Percentiles rank a stretch among this genome's conserved stretches.
Conservation (phyloP, 2,113 vertebrate genomes). For the Petrocephalus zakoni region DNA sequence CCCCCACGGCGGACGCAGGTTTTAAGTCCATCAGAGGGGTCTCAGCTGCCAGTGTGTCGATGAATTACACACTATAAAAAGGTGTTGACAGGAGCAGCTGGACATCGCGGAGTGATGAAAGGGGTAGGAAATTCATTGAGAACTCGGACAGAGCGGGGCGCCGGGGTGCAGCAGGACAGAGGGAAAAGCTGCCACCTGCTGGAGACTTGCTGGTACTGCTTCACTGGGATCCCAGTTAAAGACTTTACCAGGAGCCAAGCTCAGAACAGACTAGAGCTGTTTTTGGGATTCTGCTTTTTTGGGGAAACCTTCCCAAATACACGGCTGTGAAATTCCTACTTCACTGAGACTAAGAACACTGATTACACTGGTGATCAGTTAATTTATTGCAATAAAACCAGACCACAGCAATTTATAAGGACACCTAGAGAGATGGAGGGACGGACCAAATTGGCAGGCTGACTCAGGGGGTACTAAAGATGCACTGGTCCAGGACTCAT, state of each 20-base stretch:
- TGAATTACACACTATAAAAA: conserved; percentile 89
- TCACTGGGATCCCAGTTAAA: conserved; percentile 9
- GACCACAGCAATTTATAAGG: neutral
- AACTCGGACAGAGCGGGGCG: conserved; percentile 70
- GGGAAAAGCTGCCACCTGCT: conserved; percentile 49
- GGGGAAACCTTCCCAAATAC: neutral
- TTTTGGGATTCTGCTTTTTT: neutral
- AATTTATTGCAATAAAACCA: neutral
- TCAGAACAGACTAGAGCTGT: conserved; percentile 2
- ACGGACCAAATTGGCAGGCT: neutral
- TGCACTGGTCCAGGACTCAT: neutral
- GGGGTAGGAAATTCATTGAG: conserved; percentile 83
- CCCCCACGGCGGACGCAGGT: conserved; percentile 70
- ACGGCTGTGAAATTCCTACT: neutral
- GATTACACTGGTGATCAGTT: neutral
- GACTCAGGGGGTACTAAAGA: neutral
- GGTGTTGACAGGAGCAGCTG: conserved; percentile 99
- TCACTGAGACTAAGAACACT: neutral
- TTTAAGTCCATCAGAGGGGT: conserved; percentile 82
- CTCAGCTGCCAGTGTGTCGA: conserved; percentile 87
- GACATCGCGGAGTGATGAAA: conserved; percentile 87
- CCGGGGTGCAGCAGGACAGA: conserved; percentile 41
- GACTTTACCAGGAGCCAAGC: neutral
- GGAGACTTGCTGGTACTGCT: conserved; percentile 50
- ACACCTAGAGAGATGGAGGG: neutral